Conservation (phyloP, 2,888 invertebrate genomes). For the Nebria brevicollis region DNA sequence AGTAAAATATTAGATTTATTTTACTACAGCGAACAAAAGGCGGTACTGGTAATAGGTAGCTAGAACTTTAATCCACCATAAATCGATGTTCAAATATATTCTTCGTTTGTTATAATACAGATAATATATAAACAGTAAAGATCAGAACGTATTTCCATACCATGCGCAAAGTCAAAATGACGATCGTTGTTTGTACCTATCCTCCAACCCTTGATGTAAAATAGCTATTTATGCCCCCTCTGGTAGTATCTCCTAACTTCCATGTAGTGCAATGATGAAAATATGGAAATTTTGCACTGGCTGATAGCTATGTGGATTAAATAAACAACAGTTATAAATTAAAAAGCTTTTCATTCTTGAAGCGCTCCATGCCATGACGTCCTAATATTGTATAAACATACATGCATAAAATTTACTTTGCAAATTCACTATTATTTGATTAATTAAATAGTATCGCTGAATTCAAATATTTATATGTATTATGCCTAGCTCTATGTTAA, state of each 20-base stretch:
- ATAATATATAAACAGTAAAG: no score
- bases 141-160: no score
- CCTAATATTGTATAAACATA: constrained; percentile 42
- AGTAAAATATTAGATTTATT: no score
- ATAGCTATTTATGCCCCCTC: not conserved
- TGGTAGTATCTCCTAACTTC: not conserved
- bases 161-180: no score
- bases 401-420: constrained; percentile 45
- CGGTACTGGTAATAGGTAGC: no score
- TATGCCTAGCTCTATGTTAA: not conserved
- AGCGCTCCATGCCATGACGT: constrained; percentile 1
- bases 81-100: no score
- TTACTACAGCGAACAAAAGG: no score
- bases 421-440: constrained; percentile 43
- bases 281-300: constrained; percentile 34
- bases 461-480: not conserved
- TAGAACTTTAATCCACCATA: no score
- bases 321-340: constrained; percentile 45
- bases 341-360: constrained; percentile 31
- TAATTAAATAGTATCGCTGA: constrained; percentile 33
- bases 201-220: not conserved
- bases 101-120: no score
- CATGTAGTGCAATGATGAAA: constrained; percentile 32
- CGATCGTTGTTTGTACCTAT: not conserved
- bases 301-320: constrained; percentile 38